A percentile compares a stretch with the other conserved stretches of the same genome.
Evolutionary conservation across 2,888 invertebrate species (phyloP).

Genomic region (Torymus auratus): DNA sequence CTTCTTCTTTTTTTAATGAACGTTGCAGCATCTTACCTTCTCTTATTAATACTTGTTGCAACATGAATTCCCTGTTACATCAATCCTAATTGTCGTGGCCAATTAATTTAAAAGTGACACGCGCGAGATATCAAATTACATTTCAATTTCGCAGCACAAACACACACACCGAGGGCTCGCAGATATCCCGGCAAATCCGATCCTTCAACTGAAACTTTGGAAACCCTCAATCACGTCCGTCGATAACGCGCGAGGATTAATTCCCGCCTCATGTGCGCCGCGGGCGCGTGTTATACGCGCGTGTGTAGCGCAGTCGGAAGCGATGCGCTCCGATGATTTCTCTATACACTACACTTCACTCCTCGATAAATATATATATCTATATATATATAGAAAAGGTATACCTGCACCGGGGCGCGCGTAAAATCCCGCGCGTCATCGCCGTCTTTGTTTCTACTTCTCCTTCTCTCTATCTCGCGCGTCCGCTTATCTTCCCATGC

Average conservation of each 20-base stretch:
- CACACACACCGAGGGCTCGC: background rate
- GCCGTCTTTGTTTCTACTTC: constrained; percentile 14
- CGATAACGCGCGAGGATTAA: constrained; percentile 12
- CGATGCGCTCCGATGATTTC: background rate
- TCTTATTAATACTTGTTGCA: too few species aligned
- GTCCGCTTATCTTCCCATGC: constrained; percentile 8
- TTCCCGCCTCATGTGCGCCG: background rate
- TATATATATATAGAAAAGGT: background rate
- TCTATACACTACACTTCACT: constrained; percentile 7
- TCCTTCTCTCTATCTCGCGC: background rate
- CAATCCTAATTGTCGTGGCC: too few species aligned
- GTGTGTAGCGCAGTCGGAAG: too few species aligned
- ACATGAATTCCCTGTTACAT: too few species aligned
- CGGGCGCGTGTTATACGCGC: background rate
- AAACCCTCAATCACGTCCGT: constrained; percentile 10
- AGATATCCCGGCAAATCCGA: background rate
- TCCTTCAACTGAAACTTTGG: background rate
- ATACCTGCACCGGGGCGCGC: too few species aligned
- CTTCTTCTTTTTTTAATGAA: too few species aligned
- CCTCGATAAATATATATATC: background rate
- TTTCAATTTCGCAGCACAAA: background rate
- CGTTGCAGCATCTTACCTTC: constrained; percentile 5
- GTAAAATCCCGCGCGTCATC: constrained; percentile 15
- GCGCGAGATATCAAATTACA: background rate
- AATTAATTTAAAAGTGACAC: too few species aligned